Evolutionary conservation across 2,888 invertebrate species (phyloP), one percentile per base, ranked within the genome.

Genomic region (Ectobius pallidus): DNA sequence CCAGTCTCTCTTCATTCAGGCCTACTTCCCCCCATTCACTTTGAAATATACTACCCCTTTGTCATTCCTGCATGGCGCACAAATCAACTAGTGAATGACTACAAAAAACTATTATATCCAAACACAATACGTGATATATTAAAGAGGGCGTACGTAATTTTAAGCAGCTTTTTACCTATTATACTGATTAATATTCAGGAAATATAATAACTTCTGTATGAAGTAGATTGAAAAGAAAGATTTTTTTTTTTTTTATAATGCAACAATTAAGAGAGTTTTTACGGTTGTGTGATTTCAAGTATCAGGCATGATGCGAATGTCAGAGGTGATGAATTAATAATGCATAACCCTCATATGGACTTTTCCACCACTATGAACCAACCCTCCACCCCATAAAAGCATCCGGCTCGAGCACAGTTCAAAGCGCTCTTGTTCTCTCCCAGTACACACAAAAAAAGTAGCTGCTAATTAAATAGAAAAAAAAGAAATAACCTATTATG

Each of bases 91-190:
- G 18, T 18, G 18, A 46, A 18, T 46, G 18, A n/a, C 4, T 18
- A 62, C 62, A 34, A 32, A 34, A 62, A 34, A 32, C 62, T 18
- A 62, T 62, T 62, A n/a, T 62, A 18, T 62, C 20, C 62, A 20
- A 34, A 11, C 62, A 62, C 62, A 62, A 34, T 62, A 6, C 62
- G 2, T 18, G 32, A 18, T 55, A 55, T 25, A 55, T 3, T 55
- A 20, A 55, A 22, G 22, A 25, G 22, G 55, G 18, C 20, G 9
- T 0, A 46, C 2, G 46, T 4, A 1, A n/a, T 20, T 18, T 18
- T 11, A 46, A 20, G 46, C 18, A 46, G 2, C 18, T 6, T n/a
- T 46, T 18, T 18, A n/a, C 11, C 46, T 46, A 46, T 46, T 46
- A 46, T 46, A n/a, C n/a, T n/a, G n/a, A 46, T 46, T 46, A 46